Evolutionary conservation across 2,797 vertebrate species (phyloP), one percentile per base, ranked within the genome.

Genomic region (Dipus sagitta): DNA sequence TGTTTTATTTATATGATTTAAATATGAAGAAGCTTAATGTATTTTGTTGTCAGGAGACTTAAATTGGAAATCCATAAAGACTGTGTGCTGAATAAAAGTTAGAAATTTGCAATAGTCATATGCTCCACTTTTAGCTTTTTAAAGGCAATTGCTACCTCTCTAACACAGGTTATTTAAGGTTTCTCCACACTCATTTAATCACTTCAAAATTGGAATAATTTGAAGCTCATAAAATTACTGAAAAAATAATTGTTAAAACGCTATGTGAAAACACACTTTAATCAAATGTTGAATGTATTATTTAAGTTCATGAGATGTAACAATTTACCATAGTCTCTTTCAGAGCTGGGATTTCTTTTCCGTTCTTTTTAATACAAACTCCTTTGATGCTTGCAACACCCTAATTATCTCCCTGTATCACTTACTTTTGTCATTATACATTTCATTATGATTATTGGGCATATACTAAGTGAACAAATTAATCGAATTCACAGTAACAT

Each of bases 311-410:
- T 1, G 10, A 83, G n/a, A 26, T 52, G 24, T 7, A 20, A 18
- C 74, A 92, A 87, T 80, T 84, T 60, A 9, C 20, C 47, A 13
- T 42, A 62, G 15, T 9, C 67, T 79, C 77, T 54, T 64, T 71
- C 54, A 58, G 42, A 86, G n/a, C 10, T 83, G 24, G 47, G 4
- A 76, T 76, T 72, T 42, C 23, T 23, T 80, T 30, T 28, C 58
- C 21, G 18, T n/a, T 71, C 34, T 18, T 58, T 32, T 20, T 71
- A 28, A 86, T 80, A 96, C 95, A 95, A 97, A 96, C 80, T 92
- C 94, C 88, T 96, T 95, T 96, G 96, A 96, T 98, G 70, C 92
- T 93, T 98, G 92, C 84, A 97, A 96, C 96, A 95, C 81, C 93
- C n/a, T 70, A 74, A 86, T 96, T 97, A 96, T 96, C 92, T 97